These are phyloP conservation scores for Lasius fuliginosus DNA, from an alignment of 2,888 invertebrate species.

Conservation along the genomic window DNA sequence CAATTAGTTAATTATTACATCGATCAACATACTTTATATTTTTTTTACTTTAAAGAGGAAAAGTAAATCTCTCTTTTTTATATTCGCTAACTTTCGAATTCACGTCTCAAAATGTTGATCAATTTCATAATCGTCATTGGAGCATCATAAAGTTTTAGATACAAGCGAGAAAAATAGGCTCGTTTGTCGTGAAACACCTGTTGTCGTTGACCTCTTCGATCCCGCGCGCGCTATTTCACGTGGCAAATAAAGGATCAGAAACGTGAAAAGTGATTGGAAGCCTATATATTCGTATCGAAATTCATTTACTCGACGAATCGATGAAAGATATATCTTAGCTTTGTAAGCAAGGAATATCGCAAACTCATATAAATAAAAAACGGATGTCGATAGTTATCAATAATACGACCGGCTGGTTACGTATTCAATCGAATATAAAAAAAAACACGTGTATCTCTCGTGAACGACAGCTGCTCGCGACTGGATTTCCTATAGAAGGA, in stretches of 20 bases:
- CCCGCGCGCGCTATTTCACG: slow-evolving; percentile 27
- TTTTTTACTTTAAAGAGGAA: background rate
- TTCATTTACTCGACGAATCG: background rate
- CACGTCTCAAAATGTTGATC: background rate
- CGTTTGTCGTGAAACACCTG: slow-evolving; percentile 18
- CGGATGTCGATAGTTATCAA: slow-evolving; percentile 34
- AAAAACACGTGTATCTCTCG: slow-evolving; percentile 48
- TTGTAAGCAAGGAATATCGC: background rate
- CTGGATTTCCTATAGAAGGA: slow-evolving; percentile 20
- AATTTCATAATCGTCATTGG: background rate
- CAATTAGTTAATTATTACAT: background rate
- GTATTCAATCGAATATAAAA: slow-evolving; percentile 47
- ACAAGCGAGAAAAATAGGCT: background rate
- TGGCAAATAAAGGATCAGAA: slow-evolving; percentile 6
- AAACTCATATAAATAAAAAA: slow-evolving; percentile 10
- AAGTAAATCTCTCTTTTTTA: background rate
- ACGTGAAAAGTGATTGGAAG: background rate
- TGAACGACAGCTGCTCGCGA: slow-evolving; percentile 15
- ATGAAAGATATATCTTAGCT: background rate
- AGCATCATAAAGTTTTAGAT: background rate
- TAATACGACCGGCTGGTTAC: slow-evolving; percentile 50
- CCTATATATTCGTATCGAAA: background rate
- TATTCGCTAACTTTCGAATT: background rate
- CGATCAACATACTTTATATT: background rate
- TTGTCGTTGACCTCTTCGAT: background rate